phyloP scores from a whole-genome alignment of 2,797 vertebrate species.

The Streptopelia turtur region DNA sequence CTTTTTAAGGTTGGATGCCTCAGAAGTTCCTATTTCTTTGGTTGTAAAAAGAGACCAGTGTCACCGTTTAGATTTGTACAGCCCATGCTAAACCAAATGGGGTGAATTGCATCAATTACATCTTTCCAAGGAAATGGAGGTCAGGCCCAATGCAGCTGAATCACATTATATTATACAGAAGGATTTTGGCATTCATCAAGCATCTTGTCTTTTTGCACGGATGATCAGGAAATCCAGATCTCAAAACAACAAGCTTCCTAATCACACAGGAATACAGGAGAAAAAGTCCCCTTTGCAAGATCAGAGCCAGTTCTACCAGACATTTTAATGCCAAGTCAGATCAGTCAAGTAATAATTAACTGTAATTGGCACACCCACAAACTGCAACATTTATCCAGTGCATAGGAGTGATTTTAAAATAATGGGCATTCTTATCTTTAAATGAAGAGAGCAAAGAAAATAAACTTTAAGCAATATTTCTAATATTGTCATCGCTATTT shows the following conservation, averaged over 20 bases:
- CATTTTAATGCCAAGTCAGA: conserved; percentile 67
- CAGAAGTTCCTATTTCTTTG: neutral
- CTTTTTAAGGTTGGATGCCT: neutral
- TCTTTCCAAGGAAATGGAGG: neutral
- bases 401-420: conserved; percentile 66
- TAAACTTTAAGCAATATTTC: conserved; percentile 70
- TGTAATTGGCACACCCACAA: conserved; percentile 71
- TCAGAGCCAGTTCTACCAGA: conserved; percentile 67
- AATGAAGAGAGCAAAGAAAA: conserved; percentile 66
- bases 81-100: rapidly evolving
- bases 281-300: conserved; percentile 59
- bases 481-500: conserved; percentile 44
- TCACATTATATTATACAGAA: neutral
- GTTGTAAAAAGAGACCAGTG: neutral
- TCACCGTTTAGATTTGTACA: neutral
- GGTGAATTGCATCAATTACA: neutral
- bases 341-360: conserved; percentile 74
- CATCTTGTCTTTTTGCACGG: neutral
- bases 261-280: conserved; percentile 31
- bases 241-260: conserved; percentile 3
- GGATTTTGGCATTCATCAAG: neutral
- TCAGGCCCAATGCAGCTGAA: neutral
- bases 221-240: neutral
- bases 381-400: conserved; percentile 54
- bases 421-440: conserved; percentile 67